These are phyloP conservation scores for Melanostoma mellinum DNA, from an alignment of 2,888 invertebrate species.

Conservation along the genomic window DNA sequence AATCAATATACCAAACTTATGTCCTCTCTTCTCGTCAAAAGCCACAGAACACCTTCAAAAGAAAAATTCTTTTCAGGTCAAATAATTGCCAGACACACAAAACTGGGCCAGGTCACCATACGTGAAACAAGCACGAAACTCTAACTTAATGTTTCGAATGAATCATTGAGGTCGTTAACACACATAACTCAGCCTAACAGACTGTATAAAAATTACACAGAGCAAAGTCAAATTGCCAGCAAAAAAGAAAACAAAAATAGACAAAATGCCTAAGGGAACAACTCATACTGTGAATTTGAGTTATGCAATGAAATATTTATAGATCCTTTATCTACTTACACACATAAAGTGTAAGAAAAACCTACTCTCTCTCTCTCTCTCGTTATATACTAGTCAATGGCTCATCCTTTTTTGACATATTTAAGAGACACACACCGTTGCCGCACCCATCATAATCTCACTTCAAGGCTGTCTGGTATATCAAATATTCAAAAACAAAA, in stretches of 20 bases:
- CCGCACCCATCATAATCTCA: neutral
- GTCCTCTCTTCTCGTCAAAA: too few species aligned
- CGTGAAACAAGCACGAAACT: neutral
- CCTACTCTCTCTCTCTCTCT: neutral
- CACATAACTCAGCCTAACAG: neutral
- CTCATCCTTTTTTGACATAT: neutral
- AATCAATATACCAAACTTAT: too few species aligned
- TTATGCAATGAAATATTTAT: neutral
- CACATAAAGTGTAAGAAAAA: neutral
- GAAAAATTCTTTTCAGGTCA: too few species aligned
- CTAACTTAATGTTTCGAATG: neutral
- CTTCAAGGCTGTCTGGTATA: conserved; percentile 1
- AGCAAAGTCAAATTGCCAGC: neutral
- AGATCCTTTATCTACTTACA: neutral
- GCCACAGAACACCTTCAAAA: too few species aligned
- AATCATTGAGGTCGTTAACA: neutral
- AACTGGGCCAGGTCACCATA: neutral
- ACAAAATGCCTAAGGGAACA: neutral
- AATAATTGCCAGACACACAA: neutral
- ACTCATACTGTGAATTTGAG: neutral
- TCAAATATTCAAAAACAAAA: neutral
- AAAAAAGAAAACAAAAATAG: neutral
- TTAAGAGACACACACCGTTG: neutral
- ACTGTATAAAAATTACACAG: neutral
- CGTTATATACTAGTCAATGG: neutral